Evolutionary conservation across 2,888 invertebrate genomes (phyloP), one percentile per base, ranked within the genome.

Genomic region (Odontothrips loti): DNA sequence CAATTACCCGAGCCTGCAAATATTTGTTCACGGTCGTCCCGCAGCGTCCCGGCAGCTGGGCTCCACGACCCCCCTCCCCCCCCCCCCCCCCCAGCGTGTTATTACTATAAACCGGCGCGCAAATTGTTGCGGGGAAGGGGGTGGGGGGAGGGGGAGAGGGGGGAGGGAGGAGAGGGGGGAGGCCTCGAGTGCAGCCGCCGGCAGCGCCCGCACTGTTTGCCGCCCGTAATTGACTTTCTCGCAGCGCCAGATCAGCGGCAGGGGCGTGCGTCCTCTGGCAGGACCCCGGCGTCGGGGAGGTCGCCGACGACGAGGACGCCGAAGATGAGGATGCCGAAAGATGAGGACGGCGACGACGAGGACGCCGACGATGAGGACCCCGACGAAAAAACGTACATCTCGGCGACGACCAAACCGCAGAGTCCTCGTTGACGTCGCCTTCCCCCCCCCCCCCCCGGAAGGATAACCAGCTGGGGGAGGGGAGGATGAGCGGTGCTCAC

Each of bases 1-100:
- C 68, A 75, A 75, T 75, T 75, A 75, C 68, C 68, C 23, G 68
- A 8, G 27, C 68, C 68, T 27, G 68, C 68, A 75, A 75, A 75
- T 75, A 75, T 75, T 75, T 75, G 68, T 27, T 9, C 68, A 12
- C 68, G 8, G 27, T 27, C 68, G 27, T 27, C 23, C 68, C 68
- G 68, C 68, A 11, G 58, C 58, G 58, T 8, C 58, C 58, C 58
- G 58, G 15, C 58, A 58, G 58, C 17, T 58, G 58, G 20, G 27
- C 68, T 12, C 27, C 68, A 10, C 68, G 23, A 23, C 27, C 4
- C 68, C 68, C 68, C 68, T 8, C n/a, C 68, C 68, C 68, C 68
- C 4, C 68, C 23, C 68, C 68, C 0, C n/a, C 68, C 68, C 27
- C 23, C 27, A 12, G 68, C 58, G 68, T 75, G 68, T 75, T 75